These are phyloP conservation scores for Drosophila quadrilineata DNA, from an alignment of 1,140 invertebrate species.

Conservation along the genomic window DNA sequence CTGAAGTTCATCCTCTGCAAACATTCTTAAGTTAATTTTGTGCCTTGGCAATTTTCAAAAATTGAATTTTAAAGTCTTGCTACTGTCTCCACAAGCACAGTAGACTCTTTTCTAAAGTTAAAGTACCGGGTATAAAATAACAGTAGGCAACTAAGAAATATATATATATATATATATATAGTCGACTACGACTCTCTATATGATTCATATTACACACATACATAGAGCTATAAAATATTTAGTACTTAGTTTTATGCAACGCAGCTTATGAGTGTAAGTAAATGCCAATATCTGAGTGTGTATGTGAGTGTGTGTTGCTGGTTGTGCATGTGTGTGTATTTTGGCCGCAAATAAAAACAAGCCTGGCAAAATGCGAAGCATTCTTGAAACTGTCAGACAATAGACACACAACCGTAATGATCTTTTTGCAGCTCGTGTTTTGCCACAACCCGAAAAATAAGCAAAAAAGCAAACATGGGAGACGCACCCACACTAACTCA, in stretches of 20 bases:
- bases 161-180: background rate
- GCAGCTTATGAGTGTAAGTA: constrained; percentile 18
- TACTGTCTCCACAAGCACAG: no score
- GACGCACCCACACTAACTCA: no score
- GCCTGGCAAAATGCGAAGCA: constrained; percentile 57
- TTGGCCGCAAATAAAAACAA: constrained; percentile 41
- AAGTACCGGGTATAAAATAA: no score
- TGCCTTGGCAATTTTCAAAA: no score
- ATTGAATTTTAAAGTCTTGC: no score
- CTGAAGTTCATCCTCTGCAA: no score
- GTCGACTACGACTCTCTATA: no score
- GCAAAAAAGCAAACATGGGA: constrained; percentile 50
- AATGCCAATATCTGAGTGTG: no score
- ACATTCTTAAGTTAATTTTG: no score
- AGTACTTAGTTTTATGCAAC: constrained; percentile 60
- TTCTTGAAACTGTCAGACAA: constrained; percentile 67
- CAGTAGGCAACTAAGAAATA: background rate
- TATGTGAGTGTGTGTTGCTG: background rate
- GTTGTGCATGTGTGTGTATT: background rate
- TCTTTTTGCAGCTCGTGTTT: constrained; percentile 58
- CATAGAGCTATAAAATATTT: constrained; percentile 67
- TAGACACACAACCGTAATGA: constrained; percentile 68
- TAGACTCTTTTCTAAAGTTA: no score
- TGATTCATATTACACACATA: background rate
- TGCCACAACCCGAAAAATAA: constrained; percentile 19